Evolutionary conservation across 1,140 invertebrate species (phyloP).

Genomic region (Lepidurus apus): DNA sequence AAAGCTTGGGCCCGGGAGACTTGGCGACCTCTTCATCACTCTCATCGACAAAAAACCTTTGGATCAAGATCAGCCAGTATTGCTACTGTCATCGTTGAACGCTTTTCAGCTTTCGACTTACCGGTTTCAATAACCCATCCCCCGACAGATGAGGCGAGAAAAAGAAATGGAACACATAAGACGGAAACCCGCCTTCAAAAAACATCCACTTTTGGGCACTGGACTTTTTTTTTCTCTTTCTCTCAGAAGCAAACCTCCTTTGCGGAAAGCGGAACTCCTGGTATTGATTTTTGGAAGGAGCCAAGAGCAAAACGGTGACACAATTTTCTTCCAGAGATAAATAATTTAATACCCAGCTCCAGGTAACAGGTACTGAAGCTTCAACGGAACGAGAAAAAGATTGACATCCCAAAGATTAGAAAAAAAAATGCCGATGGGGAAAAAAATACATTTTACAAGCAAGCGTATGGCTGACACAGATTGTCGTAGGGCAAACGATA

Average conservation of each 20-base stretch:
- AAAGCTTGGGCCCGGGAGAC: neutral
- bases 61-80: neutral
- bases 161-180: neutral
- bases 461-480: no score
- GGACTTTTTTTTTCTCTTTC: neutral
- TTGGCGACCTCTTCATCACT: conserved; percentile 3
- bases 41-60: neutral
- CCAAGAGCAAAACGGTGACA: neutral
- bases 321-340: neutral
- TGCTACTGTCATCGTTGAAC: neutral
- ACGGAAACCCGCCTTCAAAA: neutral
- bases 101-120: neutral
- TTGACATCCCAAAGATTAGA: no score
- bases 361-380: no score
- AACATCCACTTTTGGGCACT: neutral
- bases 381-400: no score
- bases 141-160: neutral
- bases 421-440: no score
- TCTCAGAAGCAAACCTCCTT: neutral
- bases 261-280: neutral
- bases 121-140: neutral
- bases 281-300: neutral
- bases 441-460: no score
- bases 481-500: no score
- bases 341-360: neutral